These are phyloP conservation scores for Perognathus longimembris DNA, from an alignment of 2,113 vertebrate species.

Conservation along the genomic window DNA sequence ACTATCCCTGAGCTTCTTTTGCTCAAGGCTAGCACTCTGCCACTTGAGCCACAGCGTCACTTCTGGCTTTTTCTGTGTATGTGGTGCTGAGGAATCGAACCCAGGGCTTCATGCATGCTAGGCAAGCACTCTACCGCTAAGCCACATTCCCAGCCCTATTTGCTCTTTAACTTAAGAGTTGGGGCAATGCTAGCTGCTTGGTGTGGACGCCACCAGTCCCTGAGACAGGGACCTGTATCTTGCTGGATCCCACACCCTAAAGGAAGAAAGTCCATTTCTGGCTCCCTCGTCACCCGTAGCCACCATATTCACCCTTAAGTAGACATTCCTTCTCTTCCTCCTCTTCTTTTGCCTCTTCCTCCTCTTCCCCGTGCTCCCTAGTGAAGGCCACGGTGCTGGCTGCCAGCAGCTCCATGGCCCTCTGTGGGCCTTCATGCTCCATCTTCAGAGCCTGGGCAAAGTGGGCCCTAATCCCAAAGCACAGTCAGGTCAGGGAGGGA, in stretches of 20 bases:
- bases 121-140: too few relatives aligned
- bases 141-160: too few relatives aligned
- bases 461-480: conserved; percentile 60
- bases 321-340: conserved; percentile 44
- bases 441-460: neutral
- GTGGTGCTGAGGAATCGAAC: too few relatives aligned
- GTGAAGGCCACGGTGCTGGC: neutral
- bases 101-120: too few relatives aligned
- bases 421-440: neutral
- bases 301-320: conserved; percentile 57
- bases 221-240: neutral
- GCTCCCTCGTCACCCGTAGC: neutral
- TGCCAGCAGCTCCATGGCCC: neutral
- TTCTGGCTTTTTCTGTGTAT: too few relatives aligned
- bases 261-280: neutral
- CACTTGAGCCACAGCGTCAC: too few relatives aligned
- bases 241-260: neutral
- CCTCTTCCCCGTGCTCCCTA: conserved; percentile 52
- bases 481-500: neutral
- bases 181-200: too few relatives aligned
- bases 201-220: too few relatives aligned
- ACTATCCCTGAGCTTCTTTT: too few relatives aligned
- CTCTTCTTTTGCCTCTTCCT: neutral
- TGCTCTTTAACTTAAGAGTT: too few relatives aligned
- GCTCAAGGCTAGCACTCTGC: too few relatives aligned